A percentile compares a stretch with the other conserved stretches of the same genome.
Evolutionary conservation across 2,797 vertebrate species (phyloP).

Genomic region (Lithobates pipiens): DNA sequence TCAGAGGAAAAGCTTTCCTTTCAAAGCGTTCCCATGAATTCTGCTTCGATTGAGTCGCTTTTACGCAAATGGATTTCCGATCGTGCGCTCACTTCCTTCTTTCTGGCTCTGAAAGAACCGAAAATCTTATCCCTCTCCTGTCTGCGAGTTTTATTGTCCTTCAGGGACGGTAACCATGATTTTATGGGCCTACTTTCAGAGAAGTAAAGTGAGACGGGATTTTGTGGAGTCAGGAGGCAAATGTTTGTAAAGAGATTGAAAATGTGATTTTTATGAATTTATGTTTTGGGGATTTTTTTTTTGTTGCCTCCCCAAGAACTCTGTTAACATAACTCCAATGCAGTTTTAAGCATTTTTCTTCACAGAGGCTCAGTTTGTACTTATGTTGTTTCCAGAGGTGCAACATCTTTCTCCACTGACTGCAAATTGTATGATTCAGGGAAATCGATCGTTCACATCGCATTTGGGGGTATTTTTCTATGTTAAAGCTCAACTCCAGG

Average conservation of each 20-base stretch:
- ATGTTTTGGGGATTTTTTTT: neutral
- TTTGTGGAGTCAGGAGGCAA: neutral
- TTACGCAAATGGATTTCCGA: slow-evolving; percentile 41
- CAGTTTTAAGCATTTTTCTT: neutral
- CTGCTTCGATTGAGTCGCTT: neutral
- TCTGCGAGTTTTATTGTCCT: slow-evolving; percentile 32
- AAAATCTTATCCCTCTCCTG: neutral
- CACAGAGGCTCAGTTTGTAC: no score
- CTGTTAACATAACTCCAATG: neutral
- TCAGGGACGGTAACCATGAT: neutral
- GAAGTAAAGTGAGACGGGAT: neutral
- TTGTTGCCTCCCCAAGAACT: no score
- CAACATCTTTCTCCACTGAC: no score
- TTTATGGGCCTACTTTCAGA: slow-evolving; percentile 27
- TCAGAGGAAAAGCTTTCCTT: slow-evolving; percentile 27
- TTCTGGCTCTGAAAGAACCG: neutral
- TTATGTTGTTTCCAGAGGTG: no score
- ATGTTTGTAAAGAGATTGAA: neutral
- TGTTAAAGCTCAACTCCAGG: no score
- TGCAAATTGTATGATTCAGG: no score
- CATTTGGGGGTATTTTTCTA: no score
- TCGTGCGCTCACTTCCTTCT: slow-evolving; percentile 12
- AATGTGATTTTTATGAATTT: neutral
- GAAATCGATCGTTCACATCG: no score
- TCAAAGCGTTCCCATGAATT: neutral